Evolutionary conservation across 2,888 invertebrate genomes (phyloP), one percentile per base, ranked within the genome.

Genomic region (Drosophila monieri): DNA sequence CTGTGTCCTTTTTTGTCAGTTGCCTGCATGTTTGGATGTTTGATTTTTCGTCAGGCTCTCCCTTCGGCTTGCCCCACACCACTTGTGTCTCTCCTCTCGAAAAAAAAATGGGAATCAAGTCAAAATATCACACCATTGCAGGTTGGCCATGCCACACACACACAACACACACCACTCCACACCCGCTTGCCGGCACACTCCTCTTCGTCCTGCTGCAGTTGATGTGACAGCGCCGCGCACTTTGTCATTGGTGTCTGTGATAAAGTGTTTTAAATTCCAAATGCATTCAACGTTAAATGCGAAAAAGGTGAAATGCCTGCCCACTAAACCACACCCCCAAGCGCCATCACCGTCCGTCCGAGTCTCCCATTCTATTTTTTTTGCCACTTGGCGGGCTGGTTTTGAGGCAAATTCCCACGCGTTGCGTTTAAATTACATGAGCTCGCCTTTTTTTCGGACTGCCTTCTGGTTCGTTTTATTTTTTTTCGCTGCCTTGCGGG

Each of bases 211-310:
- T 64, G 57, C 74, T 81, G 87, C 76, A 79, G 76, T 87, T 84
- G 78, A 85, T 85, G 84, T 71, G 73, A 70, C 80, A 74, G 69
- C 64, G 75, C 37, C 69, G 73, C 74, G 74, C 80, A 88, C 81
- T 87, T 85, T 86, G 85, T 88, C 88, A 86, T 74, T 77, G 74
- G 73, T 69, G 81, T 59, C 74, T 70, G 66, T 86, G 87, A 81
- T 85, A 80, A 85, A 85, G 81, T 85, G 88, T 72, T 88, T 86
- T 81, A 71, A 81, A 84, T 78, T 71, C 76, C 71, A 79, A 88
- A 88, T 80, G 85, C 85, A 86, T 86, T 88, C 88, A 73, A 73
- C 76, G 77, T 75, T 80, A 75, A 80, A 88, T 77, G 72, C 73
- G 49, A 71, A 69, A 75, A 76, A 76, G 64, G 53, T 62, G 62